Evolutionary conservation across 1,140 invertebrate genomes (phyloP).

Genomic region (Notospermus geniculatus): DNA sequence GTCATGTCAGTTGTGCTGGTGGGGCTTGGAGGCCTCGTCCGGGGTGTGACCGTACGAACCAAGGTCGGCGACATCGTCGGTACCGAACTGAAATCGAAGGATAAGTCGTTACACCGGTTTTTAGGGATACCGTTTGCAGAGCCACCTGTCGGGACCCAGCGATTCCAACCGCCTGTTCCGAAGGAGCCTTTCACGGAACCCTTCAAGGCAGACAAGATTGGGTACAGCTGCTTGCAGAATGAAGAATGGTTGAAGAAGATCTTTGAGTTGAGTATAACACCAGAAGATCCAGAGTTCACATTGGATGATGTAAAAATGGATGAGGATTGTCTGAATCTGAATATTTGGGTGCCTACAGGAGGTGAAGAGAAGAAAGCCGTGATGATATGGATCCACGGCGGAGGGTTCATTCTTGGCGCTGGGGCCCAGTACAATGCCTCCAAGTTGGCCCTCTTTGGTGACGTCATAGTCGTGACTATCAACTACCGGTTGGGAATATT

Average conservation of each 20-base stretch:
- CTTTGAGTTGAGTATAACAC: too few relatives aligned
- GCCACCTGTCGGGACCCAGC: conserved; percentile 79
- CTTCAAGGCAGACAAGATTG: conserved; percentile 56
- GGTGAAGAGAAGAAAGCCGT: conserved; percentile 14
- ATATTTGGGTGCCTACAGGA: conserved; percentile 75
- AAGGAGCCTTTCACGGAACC: conserved; percentile 17
- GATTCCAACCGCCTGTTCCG: conserved; percentile 83
- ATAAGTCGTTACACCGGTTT: conserved; percentile 71
- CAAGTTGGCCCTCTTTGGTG: conserved; percentile 39
- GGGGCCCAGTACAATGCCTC: conserved; percentile 36
- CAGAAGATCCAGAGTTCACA: too few relatives aligned
- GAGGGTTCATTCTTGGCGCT: conserved; percentile 25
- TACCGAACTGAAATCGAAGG: too few relatives aligned
- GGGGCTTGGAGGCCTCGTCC: too few relatives aligned
- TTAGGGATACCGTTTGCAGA: conserved; percentile 86
- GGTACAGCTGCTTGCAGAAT: conserved; percentile 51
- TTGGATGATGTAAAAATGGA: conserved; percentile 48
- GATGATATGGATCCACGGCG: conserved; percentile 35
- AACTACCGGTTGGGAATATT: conserved; percentile 59
- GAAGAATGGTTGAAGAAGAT: background rate
- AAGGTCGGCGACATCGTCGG: too few relatives aligned
- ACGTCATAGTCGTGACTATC: conserved; percentile 59
- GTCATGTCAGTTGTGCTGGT: too few relatives aligned
- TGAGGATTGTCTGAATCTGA: conserved; percentile 92
- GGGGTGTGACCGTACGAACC: too few relatives aligned